Conservation (phyloP, 1,140 invertebrate genomes). For the Physella acuta region DNA sequence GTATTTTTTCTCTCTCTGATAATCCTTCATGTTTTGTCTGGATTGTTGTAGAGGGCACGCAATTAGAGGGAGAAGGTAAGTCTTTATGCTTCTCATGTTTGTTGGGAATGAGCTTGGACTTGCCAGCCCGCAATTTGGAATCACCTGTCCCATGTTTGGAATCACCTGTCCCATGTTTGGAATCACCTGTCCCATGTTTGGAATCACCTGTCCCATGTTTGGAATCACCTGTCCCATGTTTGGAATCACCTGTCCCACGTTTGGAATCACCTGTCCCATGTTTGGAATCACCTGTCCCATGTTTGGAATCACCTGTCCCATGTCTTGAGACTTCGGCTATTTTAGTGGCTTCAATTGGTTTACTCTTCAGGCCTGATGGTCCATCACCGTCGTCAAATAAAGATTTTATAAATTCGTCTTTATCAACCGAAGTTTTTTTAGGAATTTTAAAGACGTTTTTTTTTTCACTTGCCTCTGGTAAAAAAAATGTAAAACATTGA, state of each 20-base stretch:
- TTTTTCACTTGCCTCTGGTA: slow-evolving; percentile 5
- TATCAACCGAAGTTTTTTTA: slow-evolving; percentile 10
- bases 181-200: too few species aligned
- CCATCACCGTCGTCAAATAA: slow-evolving; percentile 21
- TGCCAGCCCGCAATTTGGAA: too few species aligned
- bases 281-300: neutral
- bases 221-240: neutral
- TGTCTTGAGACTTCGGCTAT: too few species aligned
- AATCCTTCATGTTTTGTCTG: too few species aligned
- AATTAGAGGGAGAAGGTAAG: too few species aligned
- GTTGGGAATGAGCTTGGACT: too few species aligned
- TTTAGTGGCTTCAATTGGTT: neutral
- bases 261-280: neutral
- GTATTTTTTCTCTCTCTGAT: slow-evolving; percentile 20
- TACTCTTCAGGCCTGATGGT: neutral
- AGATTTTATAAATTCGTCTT: slow-evolving; percentile 16
- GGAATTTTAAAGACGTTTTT: slow-evolving; percentile 16
- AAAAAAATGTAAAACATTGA: too few species aligned
- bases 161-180: too few species aligned
- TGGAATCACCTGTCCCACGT: neutral
- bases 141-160: too few species aligned
- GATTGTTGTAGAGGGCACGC: too few species aligned
- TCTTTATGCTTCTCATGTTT: too few species aligned
- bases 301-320: neutral
- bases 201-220: neutral